Evolutionary conservation across 2,113 vertebrate species (phyloP), one percentile per base, ranked within the genome.

Genomic region (Spea bombifrons): DNA sequence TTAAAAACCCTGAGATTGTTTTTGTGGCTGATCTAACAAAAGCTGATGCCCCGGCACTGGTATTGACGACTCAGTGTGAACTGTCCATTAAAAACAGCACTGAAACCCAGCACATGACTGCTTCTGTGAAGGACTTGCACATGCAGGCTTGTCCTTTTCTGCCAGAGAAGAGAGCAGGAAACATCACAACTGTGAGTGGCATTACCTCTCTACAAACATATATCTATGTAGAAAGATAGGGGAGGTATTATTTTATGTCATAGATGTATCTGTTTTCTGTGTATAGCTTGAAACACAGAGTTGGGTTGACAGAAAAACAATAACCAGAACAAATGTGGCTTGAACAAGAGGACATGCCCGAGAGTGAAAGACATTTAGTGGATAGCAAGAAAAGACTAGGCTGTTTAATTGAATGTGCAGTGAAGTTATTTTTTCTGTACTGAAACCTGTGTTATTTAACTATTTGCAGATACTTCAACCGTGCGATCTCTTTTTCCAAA

Each of bases 1-100:
- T 99, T 86, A 94, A 92, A 88, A 97, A 98, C 85, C 96, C 97
- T 0, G 96, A 99, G 86, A 93, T 99, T 46, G 95, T 98, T 10
- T 99, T 99, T 84, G 97, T 99, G 84, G 97, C 96, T 0, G 97
- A 99, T 84, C 90, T 99, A 88, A 96, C 95, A 16, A 95, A 91
- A 73, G 93, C 90, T 12, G 94, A 98, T 65, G 96, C 95, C 65
- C 95, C 95, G 9, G 92, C 97, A 0, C 83, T 99, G 66, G 96
- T 99, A 50, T 89, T 96, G 89, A 97, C 96, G 73, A 94, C 94
- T 1, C 92, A 98, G 65, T 98, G 95, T 83, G 96, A 99, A 78
- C 82, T 97, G 70, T 78, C 87, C 71, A 95, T 92, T 82, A 94
- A 93, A 85, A 92, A 82, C 44, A 86, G 88, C 49, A 86, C 89